Percentiles rank a stretch among this genome's conserved stretches.
Evolutionary conservation across 2,888 invertebrate species (phyloP).

Genomic region (Didymodactylos carnosus): DNA sequence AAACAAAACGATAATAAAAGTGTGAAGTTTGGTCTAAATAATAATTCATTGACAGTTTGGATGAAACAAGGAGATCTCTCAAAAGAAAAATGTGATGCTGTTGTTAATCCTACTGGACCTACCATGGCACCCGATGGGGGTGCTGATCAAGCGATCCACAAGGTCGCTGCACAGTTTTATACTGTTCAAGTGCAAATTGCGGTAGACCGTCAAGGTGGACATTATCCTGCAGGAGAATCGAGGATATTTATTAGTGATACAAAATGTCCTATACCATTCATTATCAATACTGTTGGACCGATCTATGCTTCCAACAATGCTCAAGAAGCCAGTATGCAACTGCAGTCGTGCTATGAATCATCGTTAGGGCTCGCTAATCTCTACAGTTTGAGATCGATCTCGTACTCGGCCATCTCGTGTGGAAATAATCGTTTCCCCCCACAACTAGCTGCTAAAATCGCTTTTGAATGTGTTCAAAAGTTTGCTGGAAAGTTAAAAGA

Average conservation of each 20-base stretch:
- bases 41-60: background rate
- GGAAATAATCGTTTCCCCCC: background rate
- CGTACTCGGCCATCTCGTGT: background rate
- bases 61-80: background rate
- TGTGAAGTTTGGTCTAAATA: background rate
- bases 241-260: background rate
- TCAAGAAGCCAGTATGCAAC: background rate
- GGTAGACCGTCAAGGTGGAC: background rate
- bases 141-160: background rate
- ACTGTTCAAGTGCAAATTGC: background rate
- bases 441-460: background rate
- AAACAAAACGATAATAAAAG: background rate
- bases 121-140: background rate
- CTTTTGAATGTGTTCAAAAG: background rate
- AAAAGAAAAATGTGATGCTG: background rate
- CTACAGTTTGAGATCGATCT: background rate
- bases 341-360: background rate
- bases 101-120: background rate
- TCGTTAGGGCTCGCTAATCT: background rate
- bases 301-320: background rate
- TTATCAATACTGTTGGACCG: background rate
- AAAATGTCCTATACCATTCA: no score
- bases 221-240: background rate
- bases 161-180: background rate
- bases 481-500: background rate